Percentiles rank a stretch among this genome's conserved stretches.
Evolutionary conservation across 1,140 invertebrate genomes (phyloP).

Genomic region (Panonychus citri): DNA sequence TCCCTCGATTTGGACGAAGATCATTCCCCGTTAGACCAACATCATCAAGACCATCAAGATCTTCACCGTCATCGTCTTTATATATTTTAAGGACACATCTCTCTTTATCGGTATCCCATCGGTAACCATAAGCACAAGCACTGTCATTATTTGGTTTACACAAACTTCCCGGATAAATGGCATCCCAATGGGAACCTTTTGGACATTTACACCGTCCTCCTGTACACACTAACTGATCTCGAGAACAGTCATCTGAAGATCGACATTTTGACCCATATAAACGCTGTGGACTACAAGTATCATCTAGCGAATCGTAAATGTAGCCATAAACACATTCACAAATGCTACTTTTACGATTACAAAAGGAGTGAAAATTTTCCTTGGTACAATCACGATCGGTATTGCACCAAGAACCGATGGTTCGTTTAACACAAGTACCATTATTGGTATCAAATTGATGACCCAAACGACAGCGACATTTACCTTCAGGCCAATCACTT

Average conservation of each 20-base stretch:
- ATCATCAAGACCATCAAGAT: neutral
- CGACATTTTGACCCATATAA: neutral
- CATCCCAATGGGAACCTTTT: neutral
- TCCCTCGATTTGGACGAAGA: too few relatives aligned
- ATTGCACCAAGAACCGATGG: constrained; percentile 3
- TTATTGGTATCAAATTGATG: neutral
- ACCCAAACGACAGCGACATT: neutral
- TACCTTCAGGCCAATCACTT: constrained; percentile 1
- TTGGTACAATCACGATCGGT: neutral
- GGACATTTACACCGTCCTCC: neutral
- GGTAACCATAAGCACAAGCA: neutral
- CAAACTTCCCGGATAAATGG: neutral
- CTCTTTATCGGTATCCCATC: neutral
- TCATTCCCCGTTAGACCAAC: too few relatives aligned
- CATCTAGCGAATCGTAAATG: neutral
- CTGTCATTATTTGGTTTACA: neutral
- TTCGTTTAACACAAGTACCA: neutral
- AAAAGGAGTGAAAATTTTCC: neutral
- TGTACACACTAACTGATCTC: neutral
- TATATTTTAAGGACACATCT: neutral
- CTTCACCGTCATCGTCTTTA: neutral
- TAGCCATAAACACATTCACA: neutral
- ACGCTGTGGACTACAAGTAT: neutral
- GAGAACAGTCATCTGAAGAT: neutral
- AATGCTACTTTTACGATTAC: neutral